Evolutionary conservation across 2,113 vertebrate genomes (phyloP), one percentile per base, ranked within the genome.

Genomic region (Silurus glanis): DNA sequence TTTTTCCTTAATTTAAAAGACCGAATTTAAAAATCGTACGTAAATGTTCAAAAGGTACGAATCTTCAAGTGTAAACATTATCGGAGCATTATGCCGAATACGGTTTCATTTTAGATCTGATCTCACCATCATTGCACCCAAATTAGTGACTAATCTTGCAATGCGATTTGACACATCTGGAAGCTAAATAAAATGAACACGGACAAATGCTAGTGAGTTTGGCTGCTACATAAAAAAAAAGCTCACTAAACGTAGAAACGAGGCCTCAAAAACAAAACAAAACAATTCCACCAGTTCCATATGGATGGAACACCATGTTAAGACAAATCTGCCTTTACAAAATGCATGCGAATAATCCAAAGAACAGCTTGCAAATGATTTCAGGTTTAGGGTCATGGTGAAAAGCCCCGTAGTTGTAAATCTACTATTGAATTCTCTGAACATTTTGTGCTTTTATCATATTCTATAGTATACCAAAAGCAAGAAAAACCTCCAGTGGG

Each of bases 281-380:
- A 56, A 56, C 7, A 13, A 85, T 86, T 59, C 82, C 49, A 5
- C 25, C 58, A 79, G 66, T 76, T 66, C 74, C 53, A 76, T 72
- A 86, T 89, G 84, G 85, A 67, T 74, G 67, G 75, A 37, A 85
- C 71, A 61, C 71, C 62, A 85, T 82, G 85, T 84, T 86, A 74
- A 72, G 61, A 80, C 81, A 74, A 90, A 89, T 87, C 83, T 86
- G 62, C 28, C 49, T 79, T 83, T 82, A 56, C 23, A 14, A 89
- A 87, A n/a, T 17, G 9, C 66, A 85, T 71, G 56, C 45, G 69
- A 49, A 75, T 75, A 12, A 84, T 83, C 82, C 87, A 56, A 89
- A 72, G 58, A 72, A 55, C 51, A 47, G 23, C 23, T 51, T 79
- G 75, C 17, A 55, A 67, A 83, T 56, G 23, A 67, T 49, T 80